phyloP scores from a whole-genome alignment of 2,888 invertebrate species.

The Blomia tropicalis region DNA sequence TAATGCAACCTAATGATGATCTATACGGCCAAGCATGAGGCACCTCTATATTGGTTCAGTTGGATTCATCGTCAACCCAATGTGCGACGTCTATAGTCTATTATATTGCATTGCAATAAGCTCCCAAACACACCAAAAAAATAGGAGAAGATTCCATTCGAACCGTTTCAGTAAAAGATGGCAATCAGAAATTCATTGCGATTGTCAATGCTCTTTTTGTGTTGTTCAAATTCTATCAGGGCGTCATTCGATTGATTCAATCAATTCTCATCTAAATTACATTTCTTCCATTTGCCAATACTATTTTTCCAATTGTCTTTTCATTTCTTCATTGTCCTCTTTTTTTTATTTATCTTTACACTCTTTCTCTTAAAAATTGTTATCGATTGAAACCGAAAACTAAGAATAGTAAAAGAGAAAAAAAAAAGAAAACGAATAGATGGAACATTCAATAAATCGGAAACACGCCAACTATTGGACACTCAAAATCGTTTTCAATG shows the following conservation, averaged over 20 bases:
- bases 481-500: conserved; percentile 8
- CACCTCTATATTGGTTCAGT: neutral
- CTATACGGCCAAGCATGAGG: neutral
- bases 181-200: no score
- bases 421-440: neutral
- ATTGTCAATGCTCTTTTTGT: neutral
- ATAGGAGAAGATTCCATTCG: no score
- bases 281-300: neutral
- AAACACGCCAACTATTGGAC: no score
- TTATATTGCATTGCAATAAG: no score
- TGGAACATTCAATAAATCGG: conserved; percentile 10
- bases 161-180: no score
- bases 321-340: neutral
- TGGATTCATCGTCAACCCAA: neutral
- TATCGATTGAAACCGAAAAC: neutral
- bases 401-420: neutral
- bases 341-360: neutral
- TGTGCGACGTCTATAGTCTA: neutral
- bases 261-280: conserved; percentile 18
- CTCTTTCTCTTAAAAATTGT: neutral
- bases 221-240: neutral
- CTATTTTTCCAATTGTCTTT: neutral
- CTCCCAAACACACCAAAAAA: no score
- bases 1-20: conserved; percentile 9
- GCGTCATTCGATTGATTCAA: conserved; percentile 5